Conservation (phyloP, 2,113 vertebrate genomes). For the Ochotona princeps region DNA sequence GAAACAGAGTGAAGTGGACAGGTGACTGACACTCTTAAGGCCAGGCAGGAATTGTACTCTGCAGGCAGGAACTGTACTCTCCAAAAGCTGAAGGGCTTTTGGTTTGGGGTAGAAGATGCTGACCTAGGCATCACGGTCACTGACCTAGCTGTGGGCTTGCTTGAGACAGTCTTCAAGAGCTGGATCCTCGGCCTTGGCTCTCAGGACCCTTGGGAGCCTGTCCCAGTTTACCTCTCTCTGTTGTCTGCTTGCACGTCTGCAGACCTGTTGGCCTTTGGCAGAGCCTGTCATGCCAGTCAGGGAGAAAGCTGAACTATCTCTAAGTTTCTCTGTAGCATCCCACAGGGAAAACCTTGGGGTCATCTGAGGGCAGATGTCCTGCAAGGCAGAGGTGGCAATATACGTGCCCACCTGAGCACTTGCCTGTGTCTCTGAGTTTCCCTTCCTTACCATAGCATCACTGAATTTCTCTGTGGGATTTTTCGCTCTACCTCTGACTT, state of each 20-base stretch:
- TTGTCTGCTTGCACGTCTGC: neutral
- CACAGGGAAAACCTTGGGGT: neutral
- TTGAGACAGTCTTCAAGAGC: neutral
- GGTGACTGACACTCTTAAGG: neutral
- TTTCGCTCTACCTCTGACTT: neutral
- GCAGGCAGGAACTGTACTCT: no score
- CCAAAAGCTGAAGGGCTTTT: neutral
- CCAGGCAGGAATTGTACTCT: neutral
- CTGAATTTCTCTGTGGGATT: neutral
- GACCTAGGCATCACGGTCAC: neutral
- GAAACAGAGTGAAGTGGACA: neutral
- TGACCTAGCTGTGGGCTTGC: neutral
- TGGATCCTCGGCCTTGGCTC: neutral
- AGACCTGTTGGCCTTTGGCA: neutral
- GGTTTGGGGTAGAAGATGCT: neutral
- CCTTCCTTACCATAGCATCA: neutral
- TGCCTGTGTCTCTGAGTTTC: neutral
- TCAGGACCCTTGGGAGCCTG: neutral
- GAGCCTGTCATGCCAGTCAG: neutral
- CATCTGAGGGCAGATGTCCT: neutral
- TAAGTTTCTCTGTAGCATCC: neutral
- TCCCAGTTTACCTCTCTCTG: neutral
- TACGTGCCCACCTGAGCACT: accelerated
- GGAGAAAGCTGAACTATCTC: neutral
- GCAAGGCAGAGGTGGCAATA: accelerated